A percentile compares a stretch with the other conserved stretches of the same genome.
Conservation (phyloP, 2,113 vertebrate species). For the Cairina moschata region DNA sequence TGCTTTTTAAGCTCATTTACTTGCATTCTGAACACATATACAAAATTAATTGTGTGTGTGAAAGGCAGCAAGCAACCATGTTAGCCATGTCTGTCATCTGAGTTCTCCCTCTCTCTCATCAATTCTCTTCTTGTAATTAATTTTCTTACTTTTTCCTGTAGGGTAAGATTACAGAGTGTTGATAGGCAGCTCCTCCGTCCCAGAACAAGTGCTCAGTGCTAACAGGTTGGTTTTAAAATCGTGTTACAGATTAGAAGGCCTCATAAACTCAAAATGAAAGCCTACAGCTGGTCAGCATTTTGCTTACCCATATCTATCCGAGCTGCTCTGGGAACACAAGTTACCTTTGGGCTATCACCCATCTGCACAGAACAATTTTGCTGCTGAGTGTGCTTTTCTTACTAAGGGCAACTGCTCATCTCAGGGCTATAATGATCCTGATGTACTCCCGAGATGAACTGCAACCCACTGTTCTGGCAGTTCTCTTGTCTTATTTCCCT, state of each 20-base stretch:
- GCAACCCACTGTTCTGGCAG: conserved; percentile 37
- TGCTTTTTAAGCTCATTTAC: background rate
- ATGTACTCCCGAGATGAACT: conserved; percentile 33
- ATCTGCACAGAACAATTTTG: conserved; percentile 21
- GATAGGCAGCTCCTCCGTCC: background rate
- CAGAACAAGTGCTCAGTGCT: background rate
- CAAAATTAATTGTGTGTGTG: background rate
- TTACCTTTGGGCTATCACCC: conserved; percentile 13
- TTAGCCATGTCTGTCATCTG: background rate
- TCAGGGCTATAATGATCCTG: conserved; percentile 54
- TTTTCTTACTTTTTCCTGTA: background rate
- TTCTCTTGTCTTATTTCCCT: conserved; percentile 15
- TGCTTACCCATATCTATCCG: conserved; percentile 6
- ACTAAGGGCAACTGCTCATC: conserved; percentile 41
- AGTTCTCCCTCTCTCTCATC: background rate
- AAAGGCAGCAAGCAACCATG: conserved; percentile 3
- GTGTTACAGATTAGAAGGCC: background rate
- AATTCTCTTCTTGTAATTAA: conserved; percentile 15
- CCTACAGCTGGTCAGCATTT: background rate
- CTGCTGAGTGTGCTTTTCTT: conserved; percentile 55
- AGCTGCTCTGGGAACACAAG: conserved; percentile 3
- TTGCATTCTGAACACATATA: background rate
- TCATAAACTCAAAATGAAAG: background rate
- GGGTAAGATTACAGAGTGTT: conserved; percentile 6
- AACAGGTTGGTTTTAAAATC: background rate